Conservation (phyloP, 2,888 invertebrate genomes). For the Clunio marinus region DNA sequence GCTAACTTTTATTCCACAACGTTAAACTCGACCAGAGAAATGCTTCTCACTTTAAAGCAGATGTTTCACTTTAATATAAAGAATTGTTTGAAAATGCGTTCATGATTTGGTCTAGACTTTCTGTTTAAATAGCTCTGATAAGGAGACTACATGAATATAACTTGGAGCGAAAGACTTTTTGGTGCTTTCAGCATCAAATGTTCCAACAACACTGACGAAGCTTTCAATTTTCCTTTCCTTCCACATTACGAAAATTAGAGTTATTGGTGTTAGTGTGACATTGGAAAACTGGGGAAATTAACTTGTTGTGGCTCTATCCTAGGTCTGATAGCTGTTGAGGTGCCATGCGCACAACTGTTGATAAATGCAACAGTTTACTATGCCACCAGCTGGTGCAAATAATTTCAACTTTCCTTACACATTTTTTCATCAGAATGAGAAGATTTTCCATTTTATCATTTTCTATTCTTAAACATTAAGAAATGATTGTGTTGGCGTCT, state of each 20-base stretch:
- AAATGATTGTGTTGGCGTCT: too few relatives aligned
- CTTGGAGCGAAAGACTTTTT: background rate
- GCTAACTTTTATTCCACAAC: background rate
- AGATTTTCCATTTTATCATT: too few relatives aligned
- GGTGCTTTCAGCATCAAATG: background rate
- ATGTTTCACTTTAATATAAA: background rate
- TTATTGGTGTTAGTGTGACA: constrained; percentile 11
- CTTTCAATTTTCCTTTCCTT: background rate
- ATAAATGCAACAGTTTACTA: constrained; percentile 8
- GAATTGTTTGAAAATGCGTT: background rate
- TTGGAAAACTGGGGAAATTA: constrained; percentile 27
- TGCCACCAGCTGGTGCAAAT: constrained; percentile 13
- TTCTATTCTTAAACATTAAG: too few relatives aligned
- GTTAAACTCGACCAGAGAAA: background rate
- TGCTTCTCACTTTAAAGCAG: constrained; percentile 4
- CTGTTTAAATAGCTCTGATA: background rate
- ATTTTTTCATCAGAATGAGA: background rate
- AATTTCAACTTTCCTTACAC: background rate
- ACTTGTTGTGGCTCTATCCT: background rate
- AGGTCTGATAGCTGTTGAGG: background rate
- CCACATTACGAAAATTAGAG: too few relatives aligned
- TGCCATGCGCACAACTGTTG: constrained; percentile 14
- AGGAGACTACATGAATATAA: constrained; percentile 1
- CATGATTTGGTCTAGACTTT: constrained; percentile 22
- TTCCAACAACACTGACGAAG: constrained; percentile 10